Conservation (phyloP, 2,888 invertebrate species). For the Hirtodrosophila alboralis region DNA sequence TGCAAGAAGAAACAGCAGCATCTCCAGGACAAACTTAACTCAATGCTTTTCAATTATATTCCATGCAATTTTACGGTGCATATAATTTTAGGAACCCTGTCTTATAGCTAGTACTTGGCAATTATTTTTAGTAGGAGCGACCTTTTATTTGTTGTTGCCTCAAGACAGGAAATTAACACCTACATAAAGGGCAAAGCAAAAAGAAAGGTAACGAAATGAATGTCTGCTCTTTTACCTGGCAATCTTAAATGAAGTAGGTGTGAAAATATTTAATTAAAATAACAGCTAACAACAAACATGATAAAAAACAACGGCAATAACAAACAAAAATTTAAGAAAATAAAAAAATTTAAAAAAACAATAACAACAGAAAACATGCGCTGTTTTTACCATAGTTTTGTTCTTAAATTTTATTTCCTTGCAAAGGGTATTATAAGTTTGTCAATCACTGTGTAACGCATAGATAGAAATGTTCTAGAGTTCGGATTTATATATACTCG, state of each 20-base stretch:
- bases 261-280: constrained; percentile 82
- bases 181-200: constrained; percentile 47
- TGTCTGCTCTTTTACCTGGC: constrained; percentile 28
- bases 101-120: constrained; percentile 68
- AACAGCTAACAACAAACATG: constrained; percentile 58
- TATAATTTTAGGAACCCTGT: constrained; percentile 62
- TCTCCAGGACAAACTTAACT: constrained; percentile 45
- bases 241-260: constrained; percentile 74
- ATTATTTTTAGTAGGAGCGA: constrained; percentile 74
- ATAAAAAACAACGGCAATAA: constrained; percentile 26
- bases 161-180: constrained; percentile 78
- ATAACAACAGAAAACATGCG: constrained; percentile 51
- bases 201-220: constrained; percentile 22
- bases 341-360: constrained; percentile 26
- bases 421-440: too few species aligned
- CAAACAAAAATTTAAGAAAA: constrained; percentile 6
- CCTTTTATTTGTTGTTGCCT: constrained; percentile 35
- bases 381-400: constrained; percentile 23
- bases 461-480: too few species aligned
- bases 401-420: too few species aligned
- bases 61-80: constrained; percentile 77
- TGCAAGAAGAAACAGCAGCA: constrained; percentile 20
- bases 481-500: too few species aligned
- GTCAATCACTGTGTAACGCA: too few species aligned
- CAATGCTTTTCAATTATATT: constrained; percentile 79